phyloP scores from a whole-genome alignment of 1,140 invertebrate species.

The Ceratosolen fusciceps region DNA sequence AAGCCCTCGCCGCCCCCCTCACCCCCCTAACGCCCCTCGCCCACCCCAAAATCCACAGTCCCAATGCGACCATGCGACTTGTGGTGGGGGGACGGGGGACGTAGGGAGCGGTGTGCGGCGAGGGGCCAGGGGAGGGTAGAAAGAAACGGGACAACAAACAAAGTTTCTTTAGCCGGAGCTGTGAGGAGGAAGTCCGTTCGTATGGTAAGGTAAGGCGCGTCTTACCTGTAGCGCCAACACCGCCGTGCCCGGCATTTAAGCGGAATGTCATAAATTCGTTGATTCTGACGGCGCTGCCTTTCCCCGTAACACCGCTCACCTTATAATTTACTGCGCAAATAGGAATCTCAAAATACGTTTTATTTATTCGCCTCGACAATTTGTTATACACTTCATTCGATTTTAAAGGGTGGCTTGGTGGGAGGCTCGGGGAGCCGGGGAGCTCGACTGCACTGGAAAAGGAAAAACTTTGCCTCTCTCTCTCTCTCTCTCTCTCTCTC shows the following conservation, averaged over 20 bases:
- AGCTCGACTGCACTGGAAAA: not conserved
- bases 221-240: not conserved
- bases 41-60: too few species aligned
- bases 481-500: too few species aligned
- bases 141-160: conserved; percentile 12
- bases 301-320: not conserved
- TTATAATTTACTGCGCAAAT: not conserved
- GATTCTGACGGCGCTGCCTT: not conserved
- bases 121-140: too few species aligned
- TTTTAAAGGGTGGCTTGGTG: too few species aligned
- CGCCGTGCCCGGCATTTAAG: not conserved
- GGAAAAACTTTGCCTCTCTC: not conserved
- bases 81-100: too few species aligned
- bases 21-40: too few species aligned
- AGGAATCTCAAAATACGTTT: not conserved
- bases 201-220: not conserved
- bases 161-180: conserved; percentile 6
- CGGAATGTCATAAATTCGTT: not conserved
- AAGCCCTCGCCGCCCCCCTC: too few species aligned
- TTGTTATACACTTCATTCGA: not conserved
- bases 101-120: too few species aligned
- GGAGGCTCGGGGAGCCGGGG: too few species aligned
- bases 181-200: conserved; percentile 6
- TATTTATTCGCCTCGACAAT: not conserved
- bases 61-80: too few species aligned